Evolutionary conservation across 2,797 vertebrate genomes (phyloP), one percentile per base, ranked within the genome.

Genomic region (Sebastes kiyomatsui): DNA sequence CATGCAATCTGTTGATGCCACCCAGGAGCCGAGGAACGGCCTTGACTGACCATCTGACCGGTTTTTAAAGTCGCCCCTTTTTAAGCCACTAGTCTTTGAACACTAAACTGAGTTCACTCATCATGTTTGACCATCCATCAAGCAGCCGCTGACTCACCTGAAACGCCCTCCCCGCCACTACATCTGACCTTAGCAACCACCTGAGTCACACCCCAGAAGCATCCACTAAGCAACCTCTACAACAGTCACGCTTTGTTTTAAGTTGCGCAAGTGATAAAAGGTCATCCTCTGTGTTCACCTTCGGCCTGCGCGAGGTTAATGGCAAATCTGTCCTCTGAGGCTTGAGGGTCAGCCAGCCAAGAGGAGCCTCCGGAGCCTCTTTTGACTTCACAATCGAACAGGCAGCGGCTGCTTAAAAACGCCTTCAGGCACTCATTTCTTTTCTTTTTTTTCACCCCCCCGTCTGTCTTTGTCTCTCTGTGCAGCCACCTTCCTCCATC

Each of bases 1-100:
- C 85, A 91, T 25, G 11, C 91, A 93, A 91, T 93, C 88, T 88
- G 16, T 84, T 82, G 87, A 87, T 94, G 92, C 93, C 94, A 92
- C 92, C 80, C 88, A 93, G 87, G 89, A 94, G 91, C 88, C 75
- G 85, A 81, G 87, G 82, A 76, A 42, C 30, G 82, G 89, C 81
- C 90, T 92, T 87, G 89, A 86, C 84, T 90, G 75, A 88, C 87
- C 85, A 90, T 84, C 92, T 83, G 79, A 90, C 25, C 83, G 89
- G 79, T 32, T 69, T 69, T 80, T 65, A 56, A 59, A 73, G 67
- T 67, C 77, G 9, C 35, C 54, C 1, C 76, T 58, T 69, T 67
- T 16, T 74, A 14, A 82, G 67, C 65, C 76, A 52, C 74, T 80
- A 32, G 76, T 80, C 77, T 84, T 74, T 79, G 59, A 80, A 76